Conservation (phyloP, 2,797 vertebrate genomes). For the Sebastes variabilis region DNA sequence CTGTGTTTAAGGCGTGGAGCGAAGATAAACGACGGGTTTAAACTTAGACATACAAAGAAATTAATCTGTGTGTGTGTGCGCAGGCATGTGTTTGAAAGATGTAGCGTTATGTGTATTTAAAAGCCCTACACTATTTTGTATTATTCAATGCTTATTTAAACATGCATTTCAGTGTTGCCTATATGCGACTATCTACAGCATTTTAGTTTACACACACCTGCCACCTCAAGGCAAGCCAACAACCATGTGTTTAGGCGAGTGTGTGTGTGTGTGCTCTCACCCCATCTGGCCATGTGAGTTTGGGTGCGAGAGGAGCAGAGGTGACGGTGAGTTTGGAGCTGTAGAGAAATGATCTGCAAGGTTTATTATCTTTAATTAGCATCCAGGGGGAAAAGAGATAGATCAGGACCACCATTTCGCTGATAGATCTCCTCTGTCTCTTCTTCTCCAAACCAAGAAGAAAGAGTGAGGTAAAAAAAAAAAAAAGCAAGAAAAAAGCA, state of each 20-base stretch:
- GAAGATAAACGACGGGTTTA: conserved; percentile 71
- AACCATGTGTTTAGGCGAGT: conserved; percentile 1
- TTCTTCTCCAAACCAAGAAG: conserved; percentile 27
- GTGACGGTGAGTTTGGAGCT: conserved; percentile 74
- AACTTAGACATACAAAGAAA: conserved; percentile 52
- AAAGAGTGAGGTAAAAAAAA: not conserved
- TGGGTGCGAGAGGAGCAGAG: conserved; percentile 60
- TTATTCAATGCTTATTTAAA: conserved; percentile 57
- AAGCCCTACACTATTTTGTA: conserved; percentile 53
- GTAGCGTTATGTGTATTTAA: conserved; percentile 30
- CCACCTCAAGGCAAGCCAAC: conserved; percentile 29
- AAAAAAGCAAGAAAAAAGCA: conserved; percentile 10
- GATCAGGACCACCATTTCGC: conserved; percentile 68
- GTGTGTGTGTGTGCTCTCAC: conserved; percentile 8
- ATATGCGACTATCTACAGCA: not conserved
- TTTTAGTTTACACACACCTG: conserved; percentile 65
- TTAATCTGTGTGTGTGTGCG: conserved; percentile 33
- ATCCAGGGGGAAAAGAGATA: conserved; percentile 61
- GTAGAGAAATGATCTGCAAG: conserved; percentile 72
- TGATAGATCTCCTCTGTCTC: conserved; percentile 65
- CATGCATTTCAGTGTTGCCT: conserved; percentile 17
- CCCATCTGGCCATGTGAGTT: conserved; percentile 57
- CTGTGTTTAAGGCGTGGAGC: conserved; percentile 77
- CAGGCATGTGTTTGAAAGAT: conserved; percentile 37
- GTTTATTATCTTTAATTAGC: conserved; percentile 84